Evolutionary conservation across 2,113 vertebrate species (phyloP).

Genomic region (Bubo blakistoni): DNA sequence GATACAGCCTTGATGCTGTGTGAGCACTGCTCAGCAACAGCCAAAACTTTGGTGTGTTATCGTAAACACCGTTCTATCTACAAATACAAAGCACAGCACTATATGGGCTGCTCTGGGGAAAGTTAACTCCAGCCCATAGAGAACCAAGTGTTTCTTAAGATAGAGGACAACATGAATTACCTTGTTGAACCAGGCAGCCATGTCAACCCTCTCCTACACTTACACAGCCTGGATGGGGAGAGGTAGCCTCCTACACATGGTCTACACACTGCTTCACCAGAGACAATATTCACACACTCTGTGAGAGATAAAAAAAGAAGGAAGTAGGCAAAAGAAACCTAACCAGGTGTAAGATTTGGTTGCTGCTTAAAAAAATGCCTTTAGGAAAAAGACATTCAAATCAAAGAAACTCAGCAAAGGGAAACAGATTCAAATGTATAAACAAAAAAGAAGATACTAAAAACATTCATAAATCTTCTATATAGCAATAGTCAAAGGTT

Average conservation of each 20-base stretch:
- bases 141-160: background rate
- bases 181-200: background rate
- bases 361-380: background rate
- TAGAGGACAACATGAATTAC: background rate
- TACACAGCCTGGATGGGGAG: background rate
- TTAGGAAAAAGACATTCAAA: background rate
- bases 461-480: background rate
- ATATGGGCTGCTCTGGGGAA: background rate
- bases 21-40: background rate
- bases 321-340: background rate
- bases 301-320: background rate
- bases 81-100: background rate
- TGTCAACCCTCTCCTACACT: no score
- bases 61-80: background rate
- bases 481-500: background rate
- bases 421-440: background rate
- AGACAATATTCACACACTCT: background rate
- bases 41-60: background rate
- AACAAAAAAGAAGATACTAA: background rate
- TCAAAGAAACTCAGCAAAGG: background rate
- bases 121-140: background rate
- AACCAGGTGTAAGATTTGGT: background rate
- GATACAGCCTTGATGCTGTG: background rate
- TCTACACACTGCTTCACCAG: background rate
- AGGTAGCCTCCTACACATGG: background rate